These are phyloP conservation scores for Tricholaema leucomelas DNA, from an alignment of 2,113 vertebrate genomes.

Conservation along the genomic window DNA sequence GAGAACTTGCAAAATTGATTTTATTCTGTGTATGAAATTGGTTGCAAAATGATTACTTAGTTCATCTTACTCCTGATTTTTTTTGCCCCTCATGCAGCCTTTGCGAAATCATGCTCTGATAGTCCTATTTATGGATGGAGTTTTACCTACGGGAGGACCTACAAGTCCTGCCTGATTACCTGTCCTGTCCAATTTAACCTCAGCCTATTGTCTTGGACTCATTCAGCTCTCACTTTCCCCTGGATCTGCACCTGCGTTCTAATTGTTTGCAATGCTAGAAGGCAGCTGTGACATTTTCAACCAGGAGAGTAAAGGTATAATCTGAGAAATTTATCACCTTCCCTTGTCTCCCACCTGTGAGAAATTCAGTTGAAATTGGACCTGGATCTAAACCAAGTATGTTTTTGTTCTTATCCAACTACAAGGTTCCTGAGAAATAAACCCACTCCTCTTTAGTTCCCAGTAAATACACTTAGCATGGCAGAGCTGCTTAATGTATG, in stretches of 20 bases:
- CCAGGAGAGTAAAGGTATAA: background rate
- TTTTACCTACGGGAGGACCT: background rate
- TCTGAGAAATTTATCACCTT: conserved; percentile 13
- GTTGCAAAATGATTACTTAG: background rate
- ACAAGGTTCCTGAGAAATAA: conserved; percentile 21
- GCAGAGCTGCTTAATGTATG: conserved; percentile 39
- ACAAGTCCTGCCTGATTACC: background rate
- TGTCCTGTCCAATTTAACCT: conserved; percentile 13
- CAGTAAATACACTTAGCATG: conserved; percentile 53
- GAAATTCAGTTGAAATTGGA: background rate
- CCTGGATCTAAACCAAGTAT: background rate
- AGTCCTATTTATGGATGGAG: background rate
- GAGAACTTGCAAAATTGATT: background rate
- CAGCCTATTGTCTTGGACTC: background rate
- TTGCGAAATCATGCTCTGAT: background rate
- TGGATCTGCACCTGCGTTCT: background rate
- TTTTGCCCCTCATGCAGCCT: background rate
- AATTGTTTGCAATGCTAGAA: background rate
- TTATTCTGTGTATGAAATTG: background rate
- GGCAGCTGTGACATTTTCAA: background rate
- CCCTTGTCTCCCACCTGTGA: background rate
- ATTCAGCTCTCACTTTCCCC: background rate
- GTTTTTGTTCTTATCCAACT: background rate
- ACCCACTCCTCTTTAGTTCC: background rate
- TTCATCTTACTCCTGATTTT: background rate